phyloP scores from a whole-genome alignment of 2,888 invertebrate species.

The Napeogenes sylphis region DNA sequence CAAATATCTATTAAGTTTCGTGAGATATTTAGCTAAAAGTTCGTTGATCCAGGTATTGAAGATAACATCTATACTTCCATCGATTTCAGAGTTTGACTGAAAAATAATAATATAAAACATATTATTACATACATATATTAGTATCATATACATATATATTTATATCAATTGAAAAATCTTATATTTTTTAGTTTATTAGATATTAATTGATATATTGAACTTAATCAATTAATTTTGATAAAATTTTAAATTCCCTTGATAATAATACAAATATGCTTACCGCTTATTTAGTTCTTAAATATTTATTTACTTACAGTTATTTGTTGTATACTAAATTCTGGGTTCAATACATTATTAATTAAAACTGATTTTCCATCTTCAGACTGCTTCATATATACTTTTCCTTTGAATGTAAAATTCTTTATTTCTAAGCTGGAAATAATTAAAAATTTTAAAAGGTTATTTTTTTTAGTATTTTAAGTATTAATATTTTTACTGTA shows the following conservation, averaged over 20 bases:
- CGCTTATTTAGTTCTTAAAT: no score
- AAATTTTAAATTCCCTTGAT: no score
- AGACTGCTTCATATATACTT: slow-evolving; percentile 45
- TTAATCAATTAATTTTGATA: no score
- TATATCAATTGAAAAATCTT: no score
- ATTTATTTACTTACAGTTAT: slow-evolving; percentile 23
- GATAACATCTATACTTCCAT: slow-evolving; percentile 53
- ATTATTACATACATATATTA: neutral
- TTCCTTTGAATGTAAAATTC: slow-evolving; percentile 42
- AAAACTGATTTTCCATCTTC: slow-evolving; percentile 42
- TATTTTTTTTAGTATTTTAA: no score
- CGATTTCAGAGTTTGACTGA: slow-evolving; percentile 51
- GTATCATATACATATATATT: no score
- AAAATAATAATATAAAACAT: slow-evolving; percentile 28
- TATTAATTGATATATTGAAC: no score
- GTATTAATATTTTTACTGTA: no score
- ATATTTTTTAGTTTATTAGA: no score
- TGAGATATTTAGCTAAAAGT: slow-evolving; percentile 47
- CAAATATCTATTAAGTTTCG: slow-evolving; percentile 46
- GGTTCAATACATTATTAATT: slow-evolving; percentile 41
- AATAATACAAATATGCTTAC: no score
- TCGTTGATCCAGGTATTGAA: slow-evolving; percentile 52
- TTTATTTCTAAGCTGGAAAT: slow-evolving; percentile 44
- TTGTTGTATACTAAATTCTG: slow-evolving; percentile 39
- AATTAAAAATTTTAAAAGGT: neutral